phyloP scores from a whole-genome alignment of 2,888 invertebrate genomes.

The Trichacis sp. region DNA sequence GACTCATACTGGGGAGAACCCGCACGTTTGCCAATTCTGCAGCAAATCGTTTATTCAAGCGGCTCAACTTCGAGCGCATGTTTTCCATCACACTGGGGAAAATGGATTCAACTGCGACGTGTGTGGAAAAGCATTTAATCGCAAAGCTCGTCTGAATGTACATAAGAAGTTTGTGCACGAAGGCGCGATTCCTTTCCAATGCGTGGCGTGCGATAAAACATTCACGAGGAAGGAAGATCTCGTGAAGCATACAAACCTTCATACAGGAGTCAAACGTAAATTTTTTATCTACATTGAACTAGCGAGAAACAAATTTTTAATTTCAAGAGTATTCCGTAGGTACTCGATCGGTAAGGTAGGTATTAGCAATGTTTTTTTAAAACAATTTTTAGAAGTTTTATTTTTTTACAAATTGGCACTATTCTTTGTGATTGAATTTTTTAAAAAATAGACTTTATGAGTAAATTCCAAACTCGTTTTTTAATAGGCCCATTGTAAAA shows the following conservation, averaged over 20 bases:
- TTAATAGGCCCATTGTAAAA: too few relatives aligned
- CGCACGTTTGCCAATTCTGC: constrained; percentile 76
- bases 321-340: too few relatives aligned
- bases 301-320: too few relatives aligned
- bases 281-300: too few relatives aligned
- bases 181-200: constrained; percentile 74
- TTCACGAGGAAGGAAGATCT: constrained; percentile 76
- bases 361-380: too few relatives aligned
- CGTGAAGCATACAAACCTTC: constrained; percentile 72
- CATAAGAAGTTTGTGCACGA: constrained; percentile 77
- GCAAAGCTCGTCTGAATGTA: constrained; percentile 70
- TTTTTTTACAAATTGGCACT: too few relatives aligned
- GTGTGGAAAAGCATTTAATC: constrained; percentile 72
- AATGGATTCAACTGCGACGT: constrained; percentile 76
- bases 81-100: constrained; percentile 81
- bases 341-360: too few relatives aligned
- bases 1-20: too few relatives aligned
- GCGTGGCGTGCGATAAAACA: constrained; percentile 72
- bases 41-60: constrained; percentile 87
- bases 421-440: too few relatives aligned
- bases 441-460: too few relatives aligned
- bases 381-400: too few relatives aligned
- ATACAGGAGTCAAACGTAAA: constrained; percentile 74
- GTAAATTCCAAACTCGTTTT: too few relatives aligned
- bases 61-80: constrained; percentile 82